Percentiles rank a stretch among this genome's conserved stretches.
phyloP scores from a whole-genome alignment of 2,888 invertebrate genomes.

The Orthosia gothica region DNA sequence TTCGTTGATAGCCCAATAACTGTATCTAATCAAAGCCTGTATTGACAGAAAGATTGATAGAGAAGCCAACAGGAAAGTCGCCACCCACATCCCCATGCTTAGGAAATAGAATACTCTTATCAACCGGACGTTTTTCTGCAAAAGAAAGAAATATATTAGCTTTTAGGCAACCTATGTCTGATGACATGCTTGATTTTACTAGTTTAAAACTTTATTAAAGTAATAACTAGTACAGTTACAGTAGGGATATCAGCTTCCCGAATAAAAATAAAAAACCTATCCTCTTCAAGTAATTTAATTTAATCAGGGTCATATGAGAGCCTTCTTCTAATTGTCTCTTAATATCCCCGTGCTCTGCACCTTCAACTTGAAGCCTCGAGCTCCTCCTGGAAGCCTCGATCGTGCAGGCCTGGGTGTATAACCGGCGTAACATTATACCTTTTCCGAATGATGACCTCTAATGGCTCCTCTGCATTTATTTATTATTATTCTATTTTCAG shows the following conservation, averaged over 20 bases:
- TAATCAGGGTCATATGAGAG: not conserved
- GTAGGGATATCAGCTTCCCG: not conserved
- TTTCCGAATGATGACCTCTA: too few relatives aligned
- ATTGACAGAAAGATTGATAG: accelerated
- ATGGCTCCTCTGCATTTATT: too few relatives aligned
- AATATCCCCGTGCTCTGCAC: not conserved
- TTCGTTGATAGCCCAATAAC: not conserved
- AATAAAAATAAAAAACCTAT: not conserved
- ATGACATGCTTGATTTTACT: not conserved
- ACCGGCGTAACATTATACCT: too few relatives aligned
- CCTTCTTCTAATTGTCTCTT: not conserved
- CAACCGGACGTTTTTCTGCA: constrained; percentile 33
- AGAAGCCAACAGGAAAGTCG: not conserved
- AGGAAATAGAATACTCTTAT: constrained; percentile 19
- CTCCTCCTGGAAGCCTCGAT: too few relatives aligned
- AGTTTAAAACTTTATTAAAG: too few relatives aligned
- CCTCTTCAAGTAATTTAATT: too few relatives aligned
- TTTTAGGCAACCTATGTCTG: too few relatives aligned
- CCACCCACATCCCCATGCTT: constrained; percentile 27
- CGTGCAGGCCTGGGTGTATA: too few relatives aligned
- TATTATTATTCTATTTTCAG: too few relatives aligned
- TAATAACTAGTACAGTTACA: not conserved
- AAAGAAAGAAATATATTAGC: not conserved
- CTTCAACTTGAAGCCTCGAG: too few relatives aligned
- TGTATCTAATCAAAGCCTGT: accelerated